Evolutionary conservation across 2,888 invertebrate species (phyloP), one percentile per base, ranked within the genome.

Genomic region (Elysia crispata): DNA sequence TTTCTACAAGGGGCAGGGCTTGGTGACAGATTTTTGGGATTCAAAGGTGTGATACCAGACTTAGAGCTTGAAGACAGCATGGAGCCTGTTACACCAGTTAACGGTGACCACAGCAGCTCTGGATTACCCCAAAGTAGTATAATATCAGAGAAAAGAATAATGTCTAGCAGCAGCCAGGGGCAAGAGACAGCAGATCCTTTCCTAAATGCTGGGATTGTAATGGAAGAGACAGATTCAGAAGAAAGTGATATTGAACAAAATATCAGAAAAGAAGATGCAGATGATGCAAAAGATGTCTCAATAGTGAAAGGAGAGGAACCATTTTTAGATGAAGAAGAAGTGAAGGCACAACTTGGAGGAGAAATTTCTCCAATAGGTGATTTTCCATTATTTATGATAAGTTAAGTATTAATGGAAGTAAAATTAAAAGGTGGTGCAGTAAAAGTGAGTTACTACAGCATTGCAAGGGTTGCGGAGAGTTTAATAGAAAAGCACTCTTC

Each of bases 41-140:
- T 50, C 25, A 15, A 25, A 50, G 73, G 50, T 25, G 73, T 28
- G 23, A 23, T 13, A 50, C n/a, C n/a, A n/a, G 66, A 62, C n/a
- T 73, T 62, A 0, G 23, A 18, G 1, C 41, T 64, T 18, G 78
- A 79, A 33, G 78, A 79, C 73, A 79, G 72, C 54, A 80, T 80
- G 80, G 80, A 80, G 18, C 60, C 76, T 28, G 70, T 70, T 28
- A 69, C 54, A 31, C 76, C 80, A 1, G 50, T 1, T 13, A 72
- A 25, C 1, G 62, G 33, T 18, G 41, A 11, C 41, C 13, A 11
- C 13, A 60, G 60, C 0, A n/a, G 60, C 8, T 28, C 60, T 30
- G 31, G 60, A 11, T 23, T 30, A 50, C 20, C 74, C 15, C n/a
- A 30, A n/a, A 5, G n/a, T n/a, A n/a, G n/a, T n/a, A n/a, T n/a